phyloP scores from a whole-genome alignment of 1,140 invertebrate species.

The Pantala flavescens region DNA sequence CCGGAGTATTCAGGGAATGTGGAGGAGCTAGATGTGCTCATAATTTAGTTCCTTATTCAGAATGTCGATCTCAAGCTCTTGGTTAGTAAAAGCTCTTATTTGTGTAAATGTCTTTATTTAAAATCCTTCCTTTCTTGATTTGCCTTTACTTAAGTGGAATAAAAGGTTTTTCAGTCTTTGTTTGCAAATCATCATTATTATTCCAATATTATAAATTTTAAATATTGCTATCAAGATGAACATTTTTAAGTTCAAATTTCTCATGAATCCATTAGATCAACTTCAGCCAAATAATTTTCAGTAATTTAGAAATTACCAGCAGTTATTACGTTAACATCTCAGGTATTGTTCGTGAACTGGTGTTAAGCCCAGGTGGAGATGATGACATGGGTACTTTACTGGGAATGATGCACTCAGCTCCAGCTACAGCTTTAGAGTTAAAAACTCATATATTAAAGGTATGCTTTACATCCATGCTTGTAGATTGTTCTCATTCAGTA shows the following conservation, averaged over 20 bases:
- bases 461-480: slow-evolving; percentile 10
- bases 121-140: slow-evolving; percentile 17
- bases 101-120: slow-evolving; percentile 15
- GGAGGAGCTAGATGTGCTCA: slow-evolving; percentile 84
- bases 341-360: slow-evolving; percentile 73
- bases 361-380: slow-evolving; percentile 83
- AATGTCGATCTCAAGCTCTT: slow-evolving; percentile 70
- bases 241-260: too few relatives aligned
- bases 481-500: too few relatives aligned
- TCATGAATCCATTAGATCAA: too few relatives aligned
- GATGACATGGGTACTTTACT: slow-evolving; percentile 90
- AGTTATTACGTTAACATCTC: slow-evolving; percentile 13
- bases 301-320: not conserved
- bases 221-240: too few relatives aligned
- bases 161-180: too few relatives aligned
- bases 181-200: too few relatives aligned
- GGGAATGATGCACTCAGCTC: slow-evolving; percentile 80
- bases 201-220: too few relatives aligned
- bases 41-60: slow-evolving; percentile 73
- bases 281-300: too few relatives aligned
- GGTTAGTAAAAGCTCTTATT: slow-evolving; percentile 35
- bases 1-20: slow-evolving; percentile 84
- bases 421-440: slow-evolving; percentile 62
- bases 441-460: slow-evolving; percentile 87
- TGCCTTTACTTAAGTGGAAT: slow-evolving; percentile 16